Evolutionary conservation across 2,797 vertebrate genomes (phyloP), one percentile per base, ranked within the genome.

Genomic region (Garrulus glandarius): DNA sequence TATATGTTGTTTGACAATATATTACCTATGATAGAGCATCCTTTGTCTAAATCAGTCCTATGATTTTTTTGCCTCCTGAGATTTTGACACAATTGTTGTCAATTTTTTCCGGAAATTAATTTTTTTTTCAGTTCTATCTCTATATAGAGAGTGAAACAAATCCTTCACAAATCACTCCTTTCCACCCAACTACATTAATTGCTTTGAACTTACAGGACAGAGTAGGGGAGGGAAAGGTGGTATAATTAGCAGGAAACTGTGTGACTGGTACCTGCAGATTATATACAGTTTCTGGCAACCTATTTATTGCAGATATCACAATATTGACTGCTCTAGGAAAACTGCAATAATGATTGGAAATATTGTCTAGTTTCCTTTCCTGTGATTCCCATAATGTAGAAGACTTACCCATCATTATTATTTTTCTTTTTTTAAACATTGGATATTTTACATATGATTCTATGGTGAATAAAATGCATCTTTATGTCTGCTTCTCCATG

Each of bases 341-440:
- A 65, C 13, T 23, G 4, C 24, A 68, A 19, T 57, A 29, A n/a
- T 68, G 6, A 3, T 30, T 68, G 15, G 15, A 86, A 90, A 57
- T 10, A 37, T 5, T 23, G 16, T 50, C 57, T 18, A 24, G 0
- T 41, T 61, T 79, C 0, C 4, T 47, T 50, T 36, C 4, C 2
- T 34, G 8, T 24, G 8, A 34, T 37, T 34, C 7, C 10, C 6
- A 9, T 36, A 63, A 61, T 10, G 15, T 26, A 61, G 26, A 82
- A 60, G 1, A 11, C 12, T 53, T 74, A 32, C 7, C 15, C 26
- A 4, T 78, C 23, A 50, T 1, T 41, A 68, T 37, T 43, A 13
- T 14, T 18, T 78, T 68, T 46, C 5, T 53, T 75, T 69, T 64
- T 65, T 57, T 18, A n/a, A 83, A 34, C 8, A 32, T 1, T 41